Evolutionary conservation across 2,113 vertebrate species (phyloP), one percentile per base, ranked within the genome.

Genomic region (Sturnira hondurensis): DNA sequence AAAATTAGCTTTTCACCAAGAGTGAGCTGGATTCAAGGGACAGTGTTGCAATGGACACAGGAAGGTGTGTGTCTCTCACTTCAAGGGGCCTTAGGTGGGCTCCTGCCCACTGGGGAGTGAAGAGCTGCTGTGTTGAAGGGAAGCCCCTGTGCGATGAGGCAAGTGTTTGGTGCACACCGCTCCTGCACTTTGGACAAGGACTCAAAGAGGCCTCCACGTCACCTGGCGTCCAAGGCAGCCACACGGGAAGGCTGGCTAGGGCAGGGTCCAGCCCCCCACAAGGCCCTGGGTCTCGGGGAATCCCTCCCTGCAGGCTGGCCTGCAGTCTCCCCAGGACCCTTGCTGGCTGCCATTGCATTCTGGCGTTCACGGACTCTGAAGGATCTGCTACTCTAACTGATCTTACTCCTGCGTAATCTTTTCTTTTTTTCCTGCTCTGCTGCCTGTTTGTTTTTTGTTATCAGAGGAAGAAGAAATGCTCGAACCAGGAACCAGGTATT

Each of bases 401-500:
- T 98, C 98, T 99, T 98, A 98, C 97, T 99, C 98, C 99, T 98
- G 98, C 99, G 98, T 99, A 98, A 99, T 98, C 98, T 99, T 96
- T 98, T 99, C 99, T 99, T 98, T 99, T 98, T 98, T 97, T 97
- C 98, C 98, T 96, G 97, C 99, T 98, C 98, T 98, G 99, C 99
- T 98, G 99, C 99, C 99, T 98, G 91, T 97, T 98, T 97, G 68
- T 98, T 97, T 96, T 98, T 98, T 98, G 98, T 98, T 98, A 98
- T 99, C 99, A 99, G 99, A 99, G 99, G 99, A 99, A 99, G 99
- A 99, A 99, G 99, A 99, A 99, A 99, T 99, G 99, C 99, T 90
- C 99, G 99, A 98, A 98, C 99, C 71, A 99, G 99, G 98, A 99
- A 99, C 98, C 99, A 99, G 99, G 99, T 99, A 99, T 98, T 99